Evolutionary conservation across 2,797 vertebrate species (phyloP), one percentile per base, ranked within the genome.

Genomic region (Danio albolineatus): DNA sequence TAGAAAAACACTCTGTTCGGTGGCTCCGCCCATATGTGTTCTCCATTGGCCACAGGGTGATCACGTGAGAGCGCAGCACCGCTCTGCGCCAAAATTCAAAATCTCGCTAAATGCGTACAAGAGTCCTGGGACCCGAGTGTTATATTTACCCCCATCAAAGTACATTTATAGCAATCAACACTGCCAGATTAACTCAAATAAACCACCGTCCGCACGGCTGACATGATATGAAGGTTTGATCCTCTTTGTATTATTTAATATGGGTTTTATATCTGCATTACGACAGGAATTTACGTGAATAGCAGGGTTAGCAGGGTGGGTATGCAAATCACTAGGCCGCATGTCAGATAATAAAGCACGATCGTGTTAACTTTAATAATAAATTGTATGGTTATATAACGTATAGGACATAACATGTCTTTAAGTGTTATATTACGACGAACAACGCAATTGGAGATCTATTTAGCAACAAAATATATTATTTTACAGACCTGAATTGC

Each of bases 1-100:
- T 2, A 41, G 46, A 5, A n/a, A 65, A 65, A 28, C 9, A 56
- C 6, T 10, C 39, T 6, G 12, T 5, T 57, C 2, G 13, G 41
- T 16, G 39, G 51, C 39, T 12, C 49, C 69, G 67, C 69, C 69
- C 21, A 19, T 19, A 7, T 2, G 5, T 19, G 7, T 12, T 10
- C 3, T 7, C n/a, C 49, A 93, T 90, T 94, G 94, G 93, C 0
- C 46, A n/a, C 0, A 21, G 1, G 2, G 4, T 0, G 2, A 14
- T 73, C 94, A 97, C 89, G 92, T 96, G 94, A 92, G 0, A 14
- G 56, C 39, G 83, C 81, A 49, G 73, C 81, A 28, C 64, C 80
- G 14, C 17, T 80, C 84, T 54, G 73, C 87, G 97, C 97, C 96
- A 97, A 95, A 98, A 97, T 99, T 98, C 96, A 97, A 98, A 97